Evolutionary conservation across 2,797 vertebrate genomes (phyloP).

Genomic region (Neopelma chrysocephalum): DNA sequence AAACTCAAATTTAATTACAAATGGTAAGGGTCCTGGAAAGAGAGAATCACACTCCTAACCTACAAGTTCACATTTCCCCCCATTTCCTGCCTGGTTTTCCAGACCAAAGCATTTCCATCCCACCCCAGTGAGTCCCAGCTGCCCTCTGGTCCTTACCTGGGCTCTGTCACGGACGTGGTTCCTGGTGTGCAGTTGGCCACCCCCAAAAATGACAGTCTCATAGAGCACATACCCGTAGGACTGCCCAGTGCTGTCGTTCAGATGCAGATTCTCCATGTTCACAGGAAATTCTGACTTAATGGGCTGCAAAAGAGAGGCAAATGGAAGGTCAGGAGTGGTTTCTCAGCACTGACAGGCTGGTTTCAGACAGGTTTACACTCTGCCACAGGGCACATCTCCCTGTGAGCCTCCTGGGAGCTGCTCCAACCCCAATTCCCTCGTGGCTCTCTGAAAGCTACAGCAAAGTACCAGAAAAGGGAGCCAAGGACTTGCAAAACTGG

Average conservation of each 20-base stretch:
- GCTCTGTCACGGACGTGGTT: conserved; percentile 86
- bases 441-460: background rate
- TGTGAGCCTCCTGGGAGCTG: background rate
- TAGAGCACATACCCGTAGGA: conserved; percentile 91
- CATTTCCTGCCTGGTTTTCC: background rate
- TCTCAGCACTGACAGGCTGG: background rate
- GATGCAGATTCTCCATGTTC: conserved; percentile 91
- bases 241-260: conserved; percentile 87
- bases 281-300: conserved; percentile 80
- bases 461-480: background rate
- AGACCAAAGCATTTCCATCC: background rate
- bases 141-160: conserved; percentile 69
- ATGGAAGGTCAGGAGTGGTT: rapidly evolving
- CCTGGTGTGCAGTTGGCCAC: conserved; percentile 82
- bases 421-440: background rate
- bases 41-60: background rate
- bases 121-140: background rate
- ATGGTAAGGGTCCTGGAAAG: background rate
- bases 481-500: background rate
- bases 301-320: conserved; percentile 74
- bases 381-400: background rate
- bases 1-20: background rate
- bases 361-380: background rate
- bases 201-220: conserved; percentile 83
- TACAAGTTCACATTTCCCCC: background rate